Base-by-base conservation (phyloP, 2,797 vertebrate species). In the Protonibea diacanthus region DNA sequence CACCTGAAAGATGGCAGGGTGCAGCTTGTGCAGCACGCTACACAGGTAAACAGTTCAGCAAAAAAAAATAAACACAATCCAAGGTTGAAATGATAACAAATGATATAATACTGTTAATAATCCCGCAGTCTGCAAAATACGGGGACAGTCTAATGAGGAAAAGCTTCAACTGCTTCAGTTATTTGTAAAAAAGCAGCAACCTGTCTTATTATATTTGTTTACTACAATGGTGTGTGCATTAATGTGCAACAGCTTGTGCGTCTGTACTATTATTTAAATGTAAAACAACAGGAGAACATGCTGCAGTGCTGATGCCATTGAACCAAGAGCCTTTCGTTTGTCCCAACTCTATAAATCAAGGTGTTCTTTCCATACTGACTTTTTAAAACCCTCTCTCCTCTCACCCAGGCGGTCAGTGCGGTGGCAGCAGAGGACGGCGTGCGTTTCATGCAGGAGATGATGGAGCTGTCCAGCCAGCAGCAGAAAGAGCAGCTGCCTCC, bases 381-480 rank as follows among this genome's bases (percentile, higher is more conserved):
- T 73, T 76, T 49, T 2, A 12, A 70, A 56, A 49, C 1, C 13
- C 4, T 80, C 18, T 7, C 18, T 15, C 25, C 29, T 49, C 71
- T 67, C 51, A 21, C 58, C 11, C 70, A 99, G 98, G 98, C 98
- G 49, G 96, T 97, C 75, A 99, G 98, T 74, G 96, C 97, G 0
- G 93, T 99, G 3, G 98, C 98, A 56, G 98, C 98, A 3, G 98
- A 99, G 89, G 98, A 99, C 6, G 98, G 98, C 1, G 93, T 99
- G 82, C 95, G 98, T 44, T 99, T 99, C 94, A 99, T 99, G 98
- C 98, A 99, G 93, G 98, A 99, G 88, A 99, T 99, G 98, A 99
- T 99, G 94, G 98, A 99, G 80, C 92, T 99, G 60, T 99, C 98
- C 81, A 99, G 97, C 91, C 98, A 99, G 92, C 98, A 99, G 68